phyloP scores from a whole-genome alignment of 2,888 invertebrate genomes.

The Calameuta idolon region DNA sequence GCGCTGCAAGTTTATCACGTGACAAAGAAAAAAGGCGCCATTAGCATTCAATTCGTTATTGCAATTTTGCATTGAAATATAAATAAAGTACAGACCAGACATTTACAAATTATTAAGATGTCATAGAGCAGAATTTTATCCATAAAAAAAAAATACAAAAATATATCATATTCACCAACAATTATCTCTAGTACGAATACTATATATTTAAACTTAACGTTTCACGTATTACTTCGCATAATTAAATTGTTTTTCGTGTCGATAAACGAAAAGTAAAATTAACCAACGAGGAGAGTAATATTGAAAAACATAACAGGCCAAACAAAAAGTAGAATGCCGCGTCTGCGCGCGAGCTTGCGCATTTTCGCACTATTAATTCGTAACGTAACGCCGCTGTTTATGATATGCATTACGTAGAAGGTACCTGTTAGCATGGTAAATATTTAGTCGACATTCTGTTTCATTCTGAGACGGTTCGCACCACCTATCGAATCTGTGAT shows the following conservation, averaged over 20 bases:
- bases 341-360: neutral
- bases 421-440: conserved; percentile 1
- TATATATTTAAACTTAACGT: neutral
- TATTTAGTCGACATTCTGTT: conserved; percentile 6
- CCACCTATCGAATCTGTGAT: neutral
- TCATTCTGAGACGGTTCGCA: neutral
- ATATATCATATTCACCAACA: neutral
- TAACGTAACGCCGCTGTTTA: neutral
- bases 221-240: neutral
- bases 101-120: neutral
- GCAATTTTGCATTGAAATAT: too few relatives aligned
- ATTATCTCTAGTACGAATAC: neutral
- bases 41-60: neutral
- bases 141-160: neutral
- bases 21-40: neutral
- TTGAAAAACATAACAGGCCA: neutral
- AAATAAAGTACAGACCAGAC: neutral
- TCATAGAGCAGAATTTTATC: neutral
- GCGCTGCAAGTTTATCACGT: neutral
- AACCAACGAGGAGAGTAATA: neutral
- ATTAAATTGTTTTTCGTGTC: neutral
- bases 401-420: neutral
- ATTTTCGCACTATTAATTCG: neutral
- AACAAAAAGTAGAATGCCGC: neutral
- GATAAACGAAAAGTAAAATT: neutral